Conservation (phyloP, 2,113 vertebrate species). For the Ifrita kowaldi region DNA sequence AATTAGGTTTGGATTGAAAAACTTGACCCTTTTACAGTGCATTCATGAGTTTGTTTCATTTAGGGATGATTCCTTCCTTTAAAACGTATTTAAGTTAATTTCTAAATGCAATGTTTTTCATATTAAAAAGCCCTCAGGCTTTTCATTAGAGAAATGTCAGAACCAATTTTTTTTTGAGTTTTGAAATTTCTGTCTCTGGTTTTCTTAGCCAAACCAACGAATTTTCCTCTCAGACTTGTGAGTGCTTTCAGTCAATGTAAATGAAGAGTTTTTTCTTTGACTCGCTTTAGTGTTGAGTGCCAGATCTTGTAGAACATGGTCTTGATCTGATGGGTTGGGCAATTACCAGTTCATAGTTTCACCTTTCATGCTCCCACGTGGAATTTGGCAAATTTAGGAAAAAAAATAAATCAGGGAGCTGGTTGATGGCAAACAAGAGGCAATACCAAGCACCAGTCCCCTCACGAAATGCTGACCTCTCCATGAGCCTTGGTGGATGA, state of each 20-base stretch:
- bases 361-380: background rate
- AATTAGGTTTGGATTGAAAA: background rate
- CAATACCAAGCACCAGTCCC: background rate
- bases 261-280: background rate
- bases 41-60: background rate
- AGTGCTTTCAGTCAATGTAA: background rate
- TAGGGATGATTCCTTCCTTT: background rate
- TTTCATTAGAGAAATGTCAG: background rate
- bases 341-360: background rate
- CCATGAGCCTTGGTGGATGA: background rate
- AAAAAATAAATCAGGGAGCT: background rate
- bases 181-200: background rate
- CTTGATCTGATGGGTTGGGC: background rate
- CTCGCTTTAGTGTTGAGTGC: background rate
- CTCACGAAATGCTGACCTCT: rapidly evolving
- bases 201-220: background rate
- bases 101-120: background rate
- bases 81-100: background rate
- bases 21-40: background rate
- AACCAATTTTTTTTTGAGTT: background rate
- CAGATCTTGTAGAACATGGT: background rate
- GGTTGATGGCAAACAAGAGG: background rate
- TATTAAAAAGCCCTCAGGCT: background rate
- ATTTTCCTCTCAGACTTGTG: background rate
- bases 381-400: background rate